phyloP scores from a whole-genome alignment of 2,888 invertebrate genomes.

The Pelosia muscerda region DNA sequence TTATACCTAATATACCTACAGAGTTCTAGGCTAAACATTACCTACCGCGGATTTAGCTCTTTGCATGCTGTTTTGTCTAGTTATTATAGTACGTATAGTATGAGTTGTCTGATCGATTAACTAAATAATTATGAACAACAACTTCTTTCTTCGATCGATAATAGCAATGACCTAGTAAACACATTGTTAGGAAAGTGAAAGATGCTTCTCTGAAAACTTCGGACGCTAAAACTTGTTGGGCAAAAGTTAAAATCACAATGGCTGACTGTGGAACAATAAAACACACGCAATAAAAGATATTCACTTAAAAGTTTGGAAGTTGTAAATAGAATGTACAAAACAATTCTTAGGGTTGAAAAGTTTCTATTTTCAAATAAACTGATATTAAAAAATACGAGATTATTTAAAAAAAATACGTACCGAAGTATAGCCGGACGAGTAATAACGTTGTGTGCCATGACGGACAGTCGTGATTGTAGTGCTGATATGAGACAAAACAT shows the following conservation, averaged over 20 bases:
- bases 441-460: constrained; percentile 41
- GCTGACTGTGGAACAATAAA: not conserved
- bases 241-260: constrained; percentile 21
- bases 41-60: no score
- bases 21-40: no score
- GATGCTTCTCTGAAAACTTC: constrained; percentile 25
- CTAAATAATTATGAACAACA: no score
- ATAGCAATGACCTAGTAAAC: constrained; percentile 10
- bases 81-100: no score
- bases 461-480: constrained; percentile 18
- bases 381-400: not conserved
- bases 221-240: constrained; percentile 28
- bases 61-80: no score
- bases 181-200: constrained; percentile 12
- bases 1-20: no score
- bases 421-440: constrained; percentile 37
- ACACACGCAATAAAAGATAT: not conserved
- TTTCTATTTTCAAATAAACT: not conserved
- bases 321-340: not conserved
- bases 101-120: no score
- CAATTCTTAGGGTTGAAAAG: not conserved
- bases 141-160: constrained; percentile 2
- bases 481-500: constrained; percentile 27
- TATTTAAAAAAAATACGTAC: constrained; percentile 36
- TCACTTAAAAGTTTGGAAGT: not conserved